phyloP scores from a whole-genome alignment of 2,113 vertebrate genomes.

The Athene cunicularia region DNA sequence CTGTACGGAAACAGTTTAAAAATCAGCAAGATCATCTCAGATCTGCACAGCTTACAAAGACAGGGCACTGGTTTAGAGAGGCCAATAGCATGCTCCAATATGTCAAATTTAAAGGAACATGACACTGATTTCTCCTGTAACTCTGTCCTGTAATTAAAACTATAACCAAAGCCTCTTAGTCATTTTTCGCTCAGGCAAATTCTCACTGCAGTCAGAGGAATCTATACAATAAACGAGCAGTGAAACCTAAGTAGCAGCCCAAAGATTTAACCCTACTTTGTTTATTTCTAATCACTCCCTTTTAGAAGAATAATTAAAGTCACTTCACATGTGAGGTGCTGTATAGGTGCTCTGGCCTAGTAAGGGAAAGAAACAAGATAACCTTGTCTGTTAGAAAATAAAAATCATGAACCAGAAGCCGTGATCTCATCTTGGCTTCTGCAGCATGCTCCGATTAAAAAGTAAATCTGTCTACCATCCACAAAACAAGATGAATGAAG shows the following conservation, averaged over 20 bases:
- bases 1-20: neutral
- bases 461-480: neutral
- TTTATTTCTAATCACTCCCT: conserved; percentile 7
- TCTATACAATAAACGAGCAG: neutral
- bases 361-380: neutral
- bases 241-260: neutral
- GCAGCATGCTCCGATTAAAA: neutral
- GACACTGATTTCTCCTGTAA: conserved; percentile 22
- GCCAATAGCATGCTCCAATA: neutral
- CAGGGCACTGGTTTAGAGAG: neutral
- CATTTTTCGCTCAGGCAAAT: neutral
- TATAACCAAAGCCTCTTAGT: neutral
- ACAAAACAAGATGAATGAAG: neutral
- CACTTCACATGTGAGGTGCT: neutral
- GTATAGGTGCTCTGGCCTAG: neutral
- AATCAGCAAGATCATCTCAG: neutral
- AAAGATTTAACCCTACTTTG: neutral
- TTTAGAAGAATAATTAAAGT: conserved; percentile 15
- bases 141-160: conserved; percentile 20
- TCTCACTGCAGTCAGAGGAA: neutral
- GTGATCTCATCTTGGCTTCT: conserved; percentile 15
- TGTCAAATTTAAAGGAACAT: neutral
- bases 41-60: neutral
- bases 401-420: neutral
- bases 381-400: neutral